Conservation (phyloP, 2,797 vertebrate species). For the Chiroxiphia lanceolata region DNA sequence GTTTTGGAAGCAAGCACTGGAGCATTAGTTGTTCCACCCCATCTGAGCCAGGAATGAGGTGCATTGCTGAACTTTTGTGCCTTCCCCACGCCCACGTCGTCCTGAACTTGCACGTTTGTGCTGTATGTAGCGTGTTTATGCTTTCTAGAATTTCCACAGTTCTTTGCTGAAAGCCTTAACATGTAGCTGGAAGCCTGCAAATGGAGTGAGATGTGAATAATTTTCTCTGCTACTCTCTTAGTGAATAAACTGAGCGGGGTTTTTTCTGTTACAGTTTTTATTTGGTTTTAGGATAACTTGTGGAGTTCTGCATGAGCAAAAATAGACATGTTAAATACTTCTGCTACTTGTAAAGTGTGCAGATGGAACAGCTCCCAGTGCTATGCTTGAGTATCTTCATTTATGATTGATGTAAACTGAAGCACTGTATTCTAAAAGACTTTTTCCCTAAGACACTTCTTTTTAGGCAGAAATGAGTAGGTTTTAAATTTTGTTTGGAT, state of each 20-base stretch:
- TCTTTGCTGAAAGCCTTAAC: background rate
- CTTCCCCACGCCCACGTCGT: background rate
- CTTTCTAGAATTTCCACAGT: background rate
- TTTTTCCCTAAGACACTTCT: background rate
- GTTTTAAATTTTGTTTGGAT: background rate
- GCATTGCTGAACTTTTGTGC: constrained; percentile 4
- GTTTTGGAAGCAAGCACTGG: background rate
- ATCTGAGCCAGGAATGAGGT: background rate
- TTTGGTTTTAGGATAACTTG: background rate
- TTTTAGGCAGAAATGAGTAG: background rate
- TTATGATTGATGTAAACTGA: background rate
- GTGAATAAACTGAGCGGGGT: fast-evolving
- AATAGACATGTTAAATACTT: background rate
- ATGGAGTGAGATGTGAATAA: background rate
- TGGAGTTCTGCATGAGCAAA: background rate
- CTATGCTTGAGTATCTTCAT: background rate
- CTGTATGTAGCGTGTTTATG: background rate
- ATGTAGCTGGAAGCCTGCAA: background rate
- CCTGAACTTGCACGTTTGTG: background rate
- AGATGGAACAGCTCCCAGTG: background rate
- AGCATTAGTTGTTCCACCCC: constrained; percentile 1
- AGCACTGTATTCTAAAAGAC: background rate
- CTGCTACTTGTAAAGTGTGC: background rate
- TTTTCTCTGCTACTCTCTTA: background rate
- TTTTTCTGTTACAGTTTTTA: background rate